Evolutionary conservation across 2,888 invertebrate genomes (phyloP), one percentile per base, ranked within the genome.

Genomic region (Cryptops parisi): DNA sequence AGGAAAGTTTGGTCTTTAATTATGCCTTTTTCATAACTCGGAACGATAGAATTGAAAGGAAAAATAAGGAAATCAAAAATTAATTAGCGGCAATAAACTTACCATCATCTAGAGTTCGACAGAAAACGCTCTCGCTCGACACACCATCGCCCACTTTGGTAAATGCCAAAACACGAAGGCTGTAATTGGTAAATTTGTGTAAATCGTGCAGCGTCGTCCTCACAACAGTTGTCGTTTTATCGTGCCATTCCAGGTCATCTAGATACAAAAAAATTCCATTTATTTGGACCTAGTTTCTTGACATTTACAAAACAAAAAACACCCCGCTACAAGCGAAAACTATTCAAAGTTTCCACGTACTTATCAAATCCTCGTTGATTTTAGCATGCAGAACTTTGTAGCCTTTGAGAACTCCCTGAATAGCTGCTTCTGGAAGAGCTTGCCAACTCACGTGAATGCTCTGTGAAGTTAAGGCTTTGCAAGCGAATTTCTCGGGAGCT

Each of bases 61-160:
- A n/a, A n/a, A n/a, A n/a, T n/a, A n/a, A n/a, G n/a, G n/a, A n/a
- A 33, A 33, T 41, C 17, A 41, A 41, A n/a, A 41, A 15, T 41
- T 17, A 41, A 12, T 41, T 17, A 41, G 43, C 6, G 19, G 6
- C n/a, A n/a, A 48, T 5, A 2, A 24, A 60, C 68, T 70, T 70
- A 90, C 91, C 87, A 70, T 94, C 94, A 73, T 93, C 91, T 74
- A 90, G 88, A 47, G 93, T 94, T 73, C 85, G 85, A 68, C 93
- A 90, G 69, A 88, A 88, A 62, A 93, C 87, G 6, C 87, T 83
- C 17, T 78, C 76, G 60, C 85, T 83, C 60, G 88, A 80, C 41
- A 90, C 91, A 57, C 94, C 94, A 68, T 94, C 93, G 9, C 94
- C 96, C 58, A 91, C 93, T 54, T 90, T 84, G 3, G 94, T 94